Conservation (phyloP, 2,113 vertebrate genomes). For the Heliornis fulica region DNA sequence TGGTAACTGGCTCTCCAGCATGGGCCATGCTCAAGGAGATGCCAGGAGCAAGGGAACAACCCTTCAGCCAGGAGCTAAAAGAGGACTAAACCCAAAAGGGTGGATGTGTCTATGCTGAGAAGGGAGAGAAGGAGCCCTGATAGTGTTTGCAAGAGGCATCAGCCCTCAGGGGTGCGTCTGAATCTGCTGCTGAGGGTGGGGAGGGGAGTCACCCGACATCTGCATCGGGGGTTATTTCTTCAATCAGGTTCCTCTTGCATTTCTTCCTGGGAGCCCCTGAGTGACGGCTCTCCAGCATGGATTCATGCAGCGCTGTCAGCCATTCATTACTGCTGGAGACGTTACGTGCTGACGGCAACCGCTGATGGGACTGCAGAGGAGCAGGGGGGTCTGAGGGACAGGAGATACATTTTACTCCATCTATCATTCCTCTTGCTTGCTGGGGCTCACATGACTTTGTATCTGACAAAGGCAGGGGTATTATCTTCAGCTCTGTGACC, state of each 20-base stretch:
- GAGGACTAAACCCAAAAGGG: neutral
- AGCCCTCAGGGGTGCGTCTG: neutral
- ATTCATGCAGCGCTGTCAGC: neutral
- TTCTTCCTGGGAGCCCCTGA: neutral
- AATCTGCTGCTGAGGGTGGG: neutral
- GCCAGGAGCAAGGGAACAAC: neutral
- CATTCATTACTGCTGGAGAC: neutral
- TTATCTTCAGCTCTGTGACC: constrained; percentile 3
- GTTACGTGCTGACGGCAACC: neutral
- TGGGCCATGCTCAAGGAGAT: neutral
- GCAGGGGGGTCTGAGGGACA: neutral
- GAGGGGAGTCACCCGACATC: neutral
- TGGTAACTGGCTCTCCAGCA: neutral
- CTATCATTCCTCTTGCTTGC: neutral
- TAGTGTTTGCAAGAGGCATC: neutral
- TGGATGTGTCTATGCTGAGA: neutral
- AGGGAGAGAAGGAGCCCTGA: neutral
- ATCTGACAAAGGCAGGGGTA: neutral
- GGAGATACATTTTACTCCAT: neutral
- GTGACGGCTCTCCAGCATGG: constrained; percentile 11
- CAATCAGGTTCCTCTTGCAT: neutral
- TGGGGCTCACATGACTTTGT: neutral
- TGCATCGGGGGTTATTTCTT: neutral
- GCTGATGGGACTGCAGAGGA: neutral
- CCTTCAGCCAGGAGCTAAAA: neutral